Conservation (phyloP, 2,888 invertebrate genomes). For the Timema cristinae region DNA sequence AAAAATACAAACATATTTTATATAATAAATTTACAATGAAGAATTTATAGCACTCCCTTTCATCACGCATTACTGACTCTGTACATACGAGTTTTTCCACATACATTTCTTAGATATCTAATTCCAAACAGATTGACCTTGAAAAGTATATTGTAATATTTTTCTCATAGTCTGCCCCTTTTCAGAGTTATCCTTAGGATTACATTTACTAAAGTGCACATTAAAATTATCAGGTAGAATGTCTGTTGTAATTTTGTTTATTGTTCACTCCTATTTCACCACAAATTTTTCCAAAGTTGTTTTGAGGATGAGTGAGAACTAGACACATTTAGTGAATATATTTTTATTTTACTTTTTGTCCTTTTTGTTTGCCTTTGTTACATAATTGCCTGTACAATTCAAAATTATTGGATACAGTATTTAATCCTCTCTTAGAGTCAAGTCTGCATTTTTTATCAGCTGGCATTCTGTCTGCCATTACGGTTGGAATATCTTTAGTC, state of each 20-base stretch:
- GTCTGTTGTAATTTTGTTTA: neutral
- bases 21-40: too few species aligned
- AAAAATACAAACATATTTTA: too few species aligned
- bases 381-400: neutral
- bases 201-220: neutral
- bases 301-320: neutral
- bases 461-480: constrained; percentile 10
- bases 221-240: neutral
- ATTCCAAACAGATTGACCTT: too few species aligned
- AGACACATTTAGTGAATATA: neutral
- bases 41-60: too few species aligned
- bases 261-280: neutral
- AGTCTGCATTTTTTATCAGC: neutral
- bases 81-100: too few species aligned
- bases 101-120: too few species aligned
- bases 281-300: neutral
- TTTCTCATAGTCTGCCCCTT: too few species aligned
- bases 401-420: neutral
- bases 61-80: too few species aligned
- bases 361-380: neutral
- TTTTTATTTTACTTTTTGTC: neutral
- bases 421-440: neutral
- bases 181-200: too few species aligned
- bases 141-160: too few species aligned
- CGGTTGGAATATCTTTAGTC: neutral